Evolutionary conservation across 2,797 vertebrate species (phyloP).

Genomic region (Lutjanus campechanus): DNA sequence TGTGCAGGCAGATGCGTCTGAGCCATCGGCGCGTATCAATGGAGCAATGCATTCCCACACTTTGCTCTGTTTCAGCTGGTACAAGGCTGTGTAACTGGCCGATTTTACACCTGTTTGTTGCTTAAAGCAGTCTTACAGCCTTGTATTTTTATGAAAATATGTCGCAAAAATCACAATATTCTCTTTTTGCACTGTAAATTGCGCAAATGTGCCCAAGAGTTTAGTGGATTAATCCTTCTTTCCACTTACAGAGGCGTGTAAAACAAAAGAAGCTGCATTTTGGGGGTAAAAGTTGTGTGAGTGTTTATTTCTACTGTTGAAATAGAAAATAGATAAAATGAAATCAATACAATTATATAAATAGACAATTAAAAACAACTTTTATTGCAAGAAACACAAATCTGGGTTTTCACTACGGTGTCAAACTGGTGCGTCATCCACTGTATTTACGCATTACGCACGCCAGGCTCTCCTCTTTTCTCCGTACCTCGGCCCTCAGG

Average conservation of each 20-base stretch:
- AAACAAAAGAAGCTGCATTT: background rate
- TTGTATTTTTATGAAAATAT: background rate
- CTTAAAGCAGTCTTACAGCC: background rate
- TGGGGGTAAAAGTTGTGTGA: background rate
- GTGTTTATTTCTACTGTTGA: background rate
- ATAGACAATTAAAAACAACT: too few species aligned
- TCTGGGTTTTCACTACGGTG: background rate
- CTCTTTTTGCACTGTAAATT: background rate
- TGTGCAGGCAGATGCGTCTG: slow-evolving; percentile 13
- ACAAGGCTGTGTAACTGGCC: background rate
- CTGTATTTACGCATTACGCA: slow-evolving; percentile 19
- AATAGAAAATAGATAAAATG: background rate
- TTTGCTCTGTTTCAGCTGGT: background rate
- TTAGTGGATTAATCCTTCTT: background rate
- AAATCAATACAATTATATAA: background rate
- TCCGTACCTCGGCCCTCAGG: slow-evolving; percentile 1
- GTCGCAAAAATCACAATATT: background rate
- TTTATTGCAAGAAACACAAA: slow-evolving; percentile 5
- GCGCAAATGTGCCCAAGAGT: background rate
- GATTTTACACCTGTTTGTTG: background rate
- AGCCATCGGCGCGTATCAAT: background rate
- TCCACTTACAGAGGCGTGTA: background rate
- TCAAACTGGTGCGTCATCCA: slow-evolving; percentile 25
- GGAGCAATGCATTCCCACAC: slow-evolving; percentile 1
- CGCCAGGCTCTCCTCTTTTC: background rate